Conservation (phyloP, 2,113 vertebrate species). For the Crotalus horridus region DNA sequence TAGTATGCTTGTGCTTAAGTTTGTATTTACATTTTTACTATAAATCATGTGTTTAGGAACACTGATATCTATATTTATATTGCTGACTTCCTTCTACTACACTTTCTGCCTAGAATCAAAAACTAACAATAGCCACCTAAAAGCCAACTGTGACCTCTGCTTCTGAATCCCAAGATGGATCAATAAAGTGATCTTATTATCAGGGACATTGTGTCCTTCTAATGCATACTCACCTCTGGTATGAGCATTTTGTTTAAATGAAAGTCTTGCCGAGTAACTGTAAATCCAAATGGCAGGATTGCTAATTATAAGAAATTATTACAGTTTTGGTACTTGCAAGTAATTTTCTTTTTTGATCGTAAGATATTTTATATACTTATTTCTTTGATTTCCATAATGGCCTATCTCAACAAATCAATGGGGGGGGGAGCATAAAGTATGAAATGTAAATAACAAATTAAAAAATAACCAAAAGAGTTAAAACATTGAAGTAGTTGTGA, state of each 20-base stretch:
- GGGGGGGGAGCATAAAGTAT: background rate
- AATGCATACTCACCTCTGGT: background rate
- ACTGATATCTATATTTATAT: background rate
- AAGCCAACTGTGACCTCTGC: background rate
- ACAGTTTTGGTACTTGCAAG: background rate
- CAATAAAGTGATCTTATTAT: background rate
- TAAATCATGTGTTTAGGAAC: background rate
- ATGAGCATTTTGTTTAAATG: background rate
- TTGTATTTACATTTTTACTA: background rate
- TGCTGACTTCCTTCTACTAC: background rate
- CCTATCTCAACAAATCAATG: background rate
- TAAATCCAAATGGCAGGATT: background rate
- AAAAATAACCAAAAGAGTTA: background rate
- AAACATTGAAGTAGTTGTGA: background rate
- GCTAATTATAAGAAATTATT: background rate
- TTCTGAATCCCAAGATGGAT: background rate
- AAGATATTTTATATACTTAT: background rate
- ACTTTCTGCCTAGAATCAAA: background rate
- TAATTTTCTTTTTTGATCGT: background rate
- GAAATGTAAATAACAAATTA: background rate
- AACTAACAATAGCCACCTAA: background rate
- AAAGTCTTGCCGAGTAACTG: background rate
- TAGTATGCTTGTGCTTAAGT: background rate
- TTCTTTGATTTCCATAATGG: background rate
- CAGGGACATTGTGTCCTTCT: background rate